A percentile compares a stretch with the other conserved stretches of the same genome.
Evolutionary conservation across 2,888 invertebrate genomes (phyloP).

Genomic region (Chloroclysta siterata): DNA sequence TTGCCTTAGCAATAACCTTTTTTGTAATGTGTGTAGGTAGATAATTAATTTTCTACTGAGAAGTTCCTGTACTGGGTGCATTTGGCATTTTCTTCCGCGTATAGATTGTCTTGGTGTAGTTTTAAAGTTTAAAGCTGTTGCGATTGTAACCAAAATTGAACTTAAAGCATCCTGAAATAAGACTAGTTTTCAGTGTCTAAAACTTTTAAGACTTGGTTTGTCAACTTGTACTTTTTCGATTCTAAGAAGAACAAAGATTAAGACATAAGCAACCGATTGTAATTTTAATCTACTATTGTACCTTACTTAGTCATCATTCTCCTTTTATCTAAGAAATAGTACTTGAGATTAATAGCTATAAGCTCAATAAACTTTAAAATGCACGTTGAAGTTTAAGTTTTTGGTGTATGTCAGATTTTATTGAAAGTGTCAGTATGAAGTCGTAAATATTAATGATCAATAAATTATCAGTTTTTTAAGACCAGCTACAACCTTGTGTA

Average conservation of each 20-base stretch:
- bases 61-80: conserved; percentile 45
- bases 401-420: conserved; percentile 9
- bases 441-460: conserved; percentile 48
- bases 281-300: neutral
- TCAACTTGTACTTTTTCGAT: neutral
- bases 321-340: neutral
- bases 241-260: neutral
- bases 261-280: neutral
- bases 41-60: conserved; percentile 48
- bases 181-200: no score
- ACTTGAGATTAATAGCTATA: no score
- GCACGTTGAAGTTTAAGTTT: neutral
- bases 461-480: conserved; percentile 60
- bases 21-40: conserved; percentile 50
- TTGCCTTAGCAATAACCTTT: conserved; percentile 60
- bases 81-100: conserved; percentile 47
- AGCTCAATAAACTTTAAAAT: no score
- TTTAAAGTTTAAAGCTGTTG: neutral
- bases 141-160: conserved; percentile 3
- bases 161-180: neutral
- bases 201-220: neutral
- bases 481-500: conserved; percentile 72
- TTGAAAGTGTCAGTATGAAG: conserved; percentile 9
- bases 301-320: neutral
- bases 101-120: conserved; percentile 4